Percentiles rank a stretch among this genome's conserved stretches.
These are phyloP conservation scores for Mastigias papua DNA, from an alignment of 30 jellyfish, hydroid and myxozoan species.

Conservation along the genomic window DNA sequence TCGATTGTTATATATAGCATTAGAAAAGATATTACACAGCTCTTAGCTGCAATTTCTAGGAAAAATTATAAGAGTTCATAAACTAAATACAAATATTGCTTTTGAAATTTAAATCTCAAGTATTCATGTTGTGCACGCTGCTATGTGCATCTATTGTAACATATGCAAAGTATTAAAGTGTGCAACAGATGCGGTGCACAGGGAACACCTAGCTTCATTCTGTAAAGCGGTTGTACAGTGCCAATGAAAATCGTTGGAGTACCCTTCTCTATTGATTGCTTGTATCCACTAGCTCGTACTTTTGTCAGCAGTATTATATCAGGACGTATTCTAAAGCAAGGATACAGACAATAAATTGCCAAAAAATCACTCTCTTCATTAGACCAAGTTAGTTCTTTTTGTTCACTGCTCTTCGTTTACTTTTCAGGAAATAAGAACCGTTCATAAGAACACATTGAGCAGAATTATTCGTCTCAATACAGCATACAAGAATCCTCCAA, in stretches of 20 bases:
- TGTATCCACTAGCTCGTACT: background rate
- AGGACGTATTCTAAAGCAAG: background rate
- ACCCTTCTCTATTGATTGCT: background rate
- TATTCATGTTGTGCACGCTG: no score
- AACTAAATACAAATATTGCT: no score
- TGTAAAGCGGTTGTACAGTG: background rate
- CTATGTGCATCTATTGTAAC: no score
- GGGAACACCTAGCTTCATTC: no score
- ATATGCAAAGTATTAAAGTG: no score
- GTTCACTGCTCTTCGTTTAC: background rate
- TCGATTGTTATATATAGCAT: no score
- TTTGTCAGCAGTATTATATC: background rate
- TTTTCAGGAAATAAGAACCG: conserved; percentile 77
- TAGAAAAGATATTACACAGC: no score
- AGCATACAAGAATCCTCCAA: conserved; percentile 77
- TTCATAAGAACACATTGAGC: conserved; percentile 69
- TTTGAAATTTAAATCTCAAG: no score
- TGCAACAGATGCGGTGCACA: no score
- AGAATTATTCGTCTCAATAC: conserved; percentile 75
- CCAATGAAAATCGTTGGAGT: background rate
- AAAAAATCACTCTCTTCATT: background rate
- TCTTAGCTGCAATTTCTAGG: no score
- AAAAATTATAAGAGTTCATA: no score
- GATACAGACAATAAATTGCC: no score
- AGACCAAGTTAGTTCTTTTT: background rate